Conservation (phyloP, 1,140 invertebrate species). For the Sitobion miscanthi region DNA sequence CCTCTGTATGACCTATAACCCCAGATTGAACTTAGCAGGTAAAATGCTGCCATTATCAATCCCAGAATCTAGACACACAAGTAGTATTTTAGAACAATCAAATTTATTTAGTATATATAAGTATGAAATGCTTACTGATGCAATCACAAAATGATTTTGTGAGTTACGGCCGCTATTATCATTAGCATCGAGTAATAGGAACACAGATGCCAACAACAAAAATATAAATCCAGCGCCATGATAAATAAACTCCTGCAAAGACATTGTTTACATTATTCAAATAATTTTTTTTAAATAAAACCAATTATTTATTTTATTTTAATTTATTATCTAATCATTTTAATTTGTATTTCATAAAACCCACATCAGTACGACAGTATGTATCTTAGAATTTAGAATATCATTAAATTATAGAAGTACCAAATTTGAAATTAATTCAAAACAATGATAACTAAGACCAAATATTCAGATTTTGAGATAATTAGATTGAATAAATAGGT, state of each 20-base stretch:
- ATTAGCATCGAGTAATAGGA: constrained; percentile 70
- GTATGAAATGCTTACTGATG: not conserved
- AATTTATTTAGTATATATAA: not conserved
- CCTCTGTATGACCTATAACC: constrained; percentile 75
- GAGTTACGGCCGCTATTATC: constrained; percentile 59
- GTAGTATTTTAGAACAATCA: not conserved
- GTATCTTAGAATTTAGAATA: not conserved
- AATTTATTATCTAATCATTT: not conserved
- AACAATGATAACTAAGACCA: not conserved
- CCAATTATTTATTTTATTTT: not conserved
- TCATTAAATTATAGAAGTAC: not conserved
- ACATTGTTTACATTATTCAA: not conserved
- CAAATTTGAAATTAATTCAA: not conserved
- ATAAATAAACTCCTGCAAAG: constrained; percentile 78
- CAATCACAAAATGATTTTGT: constrained; percentile 11
- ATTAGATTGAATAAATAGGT: not conserved
- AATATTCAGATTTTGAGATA: not conserved
- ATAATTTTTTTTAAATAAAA: not conserved
- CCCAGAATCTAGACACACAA: constrained; percentile 71
- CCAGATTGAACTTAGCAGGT: constrained; percentile 77
- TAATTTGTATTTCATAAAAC: not conserved
- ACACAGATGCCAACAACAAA: constrained; percentile 72
- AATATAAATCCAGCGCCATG: constrained; percentile 75
- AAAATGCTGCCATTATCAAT: constrained; percentile 72
- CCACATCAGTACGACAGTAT: not conserved